Base-by-base conservation (phyloP, 1,140 invertebrate genomes). In the Harpegnathos saltator region DNA sequence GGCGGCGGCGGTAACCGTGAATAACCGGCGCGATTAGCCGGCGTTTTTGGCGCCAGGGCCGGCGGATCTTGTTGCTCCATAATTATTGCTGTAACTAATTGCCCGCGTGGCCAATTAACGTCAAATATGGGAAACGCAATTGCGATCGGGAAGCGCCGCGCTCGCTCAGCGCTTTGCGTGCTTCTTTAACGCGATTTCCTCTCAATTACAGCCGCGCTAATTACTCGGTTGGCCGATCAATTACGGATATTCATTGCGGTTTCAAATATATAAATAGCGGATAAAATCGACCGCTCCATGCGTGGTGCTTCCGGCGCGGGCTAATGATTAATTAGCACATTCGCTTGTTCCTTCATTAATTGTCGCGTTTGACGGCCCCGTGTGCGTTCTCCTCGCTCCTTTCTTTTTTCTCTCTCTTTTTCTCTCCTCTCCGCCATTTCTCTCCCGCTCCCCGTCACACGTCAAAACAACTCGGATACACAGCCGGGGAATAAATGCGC, bases 51-150 rank as follows among this genome's bases (percentile, higher is more conserved):
- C 61, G 65, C 44, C 19, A n/a, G 1, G 33, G 38, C 22, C n/a
- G n/a, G 33, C n/a, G 9, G 63, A 80, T 80, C 75, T 80, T 80
- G 75, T 80, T 80, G 69, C 75, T 59, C 65, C 54, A 9, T 33
- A 80, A 80, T 80, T 58, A 80, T 80, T 80, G 24, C 75, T 69
- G 65, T 80, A 80, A 80, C 75, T 80, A 80, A 80, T 80, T 80
- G 65, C 65, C 75, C 54, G 52, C 61, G 48, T 54, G 75, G 65
- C 80, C 78, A 83, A 86, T 86, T 83, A 83, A 69, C 78, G 81
- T 72, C 22, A 66, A 87, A 83, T 82, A 59, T 54, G 59, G 69
- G 65, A 65, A 69, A 85, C 63, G 56, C 63, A 72, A 82, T 85
- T 63, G 68, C 85, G 59, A 85, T 86, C 63, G 78, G 59, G 33